Evolutionary conservation across 2,113 vertebrate genomes (phyloP).

Genomic region (Dasyornis broadbenti): DNA sequence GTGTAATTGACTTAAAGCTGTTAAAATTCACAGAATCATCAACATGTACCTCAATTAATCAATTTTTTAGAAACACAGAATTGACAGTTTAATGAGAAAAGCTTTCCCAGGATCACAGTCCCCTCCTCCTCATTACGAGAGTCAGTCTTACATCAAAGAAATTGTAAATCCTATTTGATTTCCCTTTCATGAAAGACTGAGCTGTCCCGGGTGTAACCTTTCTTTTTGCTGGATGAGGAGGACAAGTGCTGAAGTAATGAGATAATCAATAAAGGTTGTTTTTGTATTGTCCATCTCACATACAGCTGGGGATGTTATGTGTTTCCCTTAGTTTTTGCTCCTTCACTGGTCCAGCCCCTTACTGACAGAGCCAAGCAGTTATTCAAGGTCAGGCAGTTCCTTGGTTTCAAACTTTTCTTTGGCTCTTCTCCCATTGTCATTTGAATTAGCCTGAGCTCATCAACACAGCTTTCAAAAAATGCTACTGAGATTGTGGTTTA

Average conservation of each 20-base stretch:
- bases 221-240: background rate
- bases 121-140: conserved; percentile 7
- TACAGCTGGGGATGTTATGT: rapidly evolving
- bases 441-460: conserved; percentile 52
- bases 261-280: background rate
- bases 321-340: background rate
- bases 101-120: conserved; percentile 19
- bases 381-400: conserved; percentile 10
- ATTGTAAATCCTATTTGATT: conserved; percentile 22
- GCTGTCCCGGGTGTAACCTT: background rate
- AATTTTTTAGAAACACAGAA: conserved; percentile 27
- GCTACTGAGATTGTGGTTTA: background rate
- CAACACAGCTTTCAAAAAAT: conserved; percentile 24
- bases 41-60: background rate
- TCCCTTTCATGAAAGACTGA: background rate
- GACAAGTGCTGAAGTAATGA: background rate
- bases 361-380: background rate
- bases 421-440: conserved; percentile 23
- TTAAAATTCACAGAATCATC: conserved; percentile 44
- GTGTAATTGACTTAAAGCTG: conserved; percentile 23
- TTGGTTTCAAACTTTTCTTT: conserved; percentile 17
- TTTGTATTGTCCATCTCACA: rapidly evolving
- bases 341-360: background rate
- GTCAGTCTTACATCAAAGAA: conserved; percentile 12
- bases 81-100: conserved; percentile 45